phyloP scores from a whole-genome alignment of 2,888 invertebrate genomes.

The Harpagoxenus sublaevis region DNA sequence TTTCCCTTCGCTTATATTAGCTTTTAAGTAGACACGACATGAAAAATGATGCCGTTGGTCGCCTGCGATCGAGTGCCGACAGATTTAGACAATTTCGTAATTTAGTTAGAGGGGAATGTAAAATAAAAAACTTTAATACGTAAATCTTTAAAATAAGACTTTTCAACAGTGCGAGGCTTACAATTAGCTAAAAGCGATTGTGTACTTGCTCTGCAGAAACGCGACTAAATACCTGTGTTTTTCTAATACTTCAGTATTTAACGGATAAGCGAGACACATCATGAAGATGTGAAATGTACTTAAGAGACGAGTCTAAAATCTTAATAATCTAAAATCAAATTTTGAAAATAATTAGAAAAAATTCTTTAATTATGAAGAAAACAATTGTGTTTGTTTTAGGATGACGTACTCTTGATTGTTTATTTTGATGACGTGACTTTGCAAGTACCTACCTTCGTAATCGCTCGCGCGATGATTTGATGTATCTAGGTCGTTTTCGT shows the following conservation, averaged over 20 bases:
- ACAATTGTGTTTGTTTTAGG: background rate
- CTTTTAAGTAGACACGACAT: constrained; percentile 10
- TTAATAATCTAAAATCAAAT: background rate
- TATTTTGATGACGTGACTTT: background rate
- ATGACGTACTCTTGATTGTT: background rate
- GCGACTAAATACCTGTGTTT: background rate
- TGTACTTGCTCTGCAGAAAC: background rate
- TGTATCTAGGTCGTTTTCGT: constrained; percentile 29
- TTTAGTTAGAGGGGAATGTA: background rate
- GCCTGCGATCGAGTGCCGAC: background rate
- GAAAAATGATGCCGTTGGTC: background rate
- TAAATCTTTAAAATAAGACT: background rate
- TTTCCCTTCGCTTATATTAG: constrained; percentile 5
- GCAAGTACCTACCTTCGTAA: constrained; percentile 3
- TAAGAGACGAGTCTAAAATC: no score
- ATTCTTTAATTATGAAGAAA: background rate
- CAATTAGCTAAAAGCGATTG: background rate
- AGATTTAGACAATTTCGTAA: background rate
- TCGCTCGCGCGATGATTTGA: constrained; percentile 26
- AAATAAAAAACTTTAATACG: background rate
- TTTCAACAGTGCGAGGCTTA: background rate
- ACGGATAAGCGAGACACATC: no score
- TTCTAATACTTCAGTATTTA: background rate
- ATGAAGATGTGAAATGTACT: background rate
- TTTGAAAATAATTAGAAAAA: no score